A percentile compares a stretch with the other conserved stretches of the same genome.
Conservation (phyloP, 2,888 invertebrate genomes). For the Apodemia hepburni region DNA sequence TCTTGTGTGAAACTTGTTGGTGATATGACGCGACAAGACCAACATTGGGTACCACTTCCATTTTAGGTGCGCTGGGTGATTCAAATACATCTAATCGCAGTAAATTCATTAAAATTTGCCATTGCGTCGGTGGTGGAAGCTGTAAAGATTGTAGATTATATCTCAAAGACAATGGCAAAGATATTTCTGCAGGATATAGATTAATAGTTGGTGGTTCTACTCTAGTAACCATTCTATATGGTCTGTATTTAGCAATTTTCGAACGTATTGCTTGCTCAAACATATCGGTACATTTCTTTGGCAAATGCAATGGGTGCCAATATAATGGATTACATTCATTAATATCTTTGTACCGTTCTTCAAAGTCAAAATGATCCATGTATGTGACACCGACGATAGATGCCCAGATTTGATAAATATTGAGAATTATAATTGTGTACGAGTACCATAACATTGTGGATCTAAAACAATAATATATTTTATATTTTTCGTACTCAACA, state of each 20-base stretch:
- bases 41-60: constrained; percentile 46
- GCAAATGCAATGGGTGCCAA: constrained; percentile 65
- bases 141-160: background rate
- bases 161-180: background rate
- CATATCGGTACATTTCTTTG: constrained; percentile 51
- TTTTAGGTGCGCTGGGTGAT: constrained; percentile 45
- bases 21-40: constrained; percentile 56
- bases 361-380: constrained; percentile 59
- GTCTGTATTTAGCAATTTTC: constrained; percentile 36
- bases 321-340: constrained; percentile 62
- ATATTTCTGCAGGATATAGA: constrained; percentile 11
- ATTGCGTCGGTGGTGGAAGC: constrained; percentile 34
- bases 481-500: too few relatives aligned
- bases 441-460: background rate
- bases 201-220: constrained; percentile 21
- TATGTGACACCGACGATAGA: constrained; percentile 65
- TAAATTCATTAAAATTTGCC: constrained; percentile 48
- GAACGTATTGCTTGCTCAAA: constrained; percentile 50
- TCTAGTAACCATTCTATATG: constrained; percentile 40
- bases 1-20: constrained; percentile 57
- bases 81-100: constrained; percentile 46
- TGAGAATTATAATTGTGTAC: background rate
- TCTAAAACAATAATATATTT: background rate
- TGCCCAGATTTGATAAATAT: constrained; percentile 25
- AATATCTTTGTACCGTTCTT: constrained; percentile 50